Base-by-base conservation (phyloP, 2,113 vertebrate genomes). In the Lethenteron camtschaticum region DNA sequence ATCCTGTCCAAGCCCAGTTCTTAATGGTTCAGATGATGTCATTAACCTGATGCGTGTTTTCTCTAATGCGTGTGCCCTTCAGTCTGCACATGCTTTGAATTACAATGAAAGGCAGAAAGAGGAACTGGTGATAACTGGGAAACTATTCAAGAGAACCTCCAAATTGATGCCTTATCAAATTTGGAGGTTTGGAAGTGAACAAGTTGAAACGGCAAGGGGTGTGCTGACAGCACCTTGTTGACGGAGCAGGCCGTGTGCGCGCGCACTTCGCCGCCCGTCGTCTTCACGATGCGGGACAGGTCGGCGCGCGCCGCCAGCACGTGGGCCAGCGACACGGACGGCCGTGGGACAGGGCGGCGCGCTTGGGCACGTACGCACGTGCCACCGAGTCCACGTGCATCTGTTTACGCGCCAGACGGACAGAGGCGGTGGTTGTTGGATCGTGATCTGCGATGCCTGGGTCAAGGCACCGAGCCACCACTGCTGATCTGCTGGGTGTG, bases 221-320 rank as follows among this genome's bases (percentile, higher is more conserved):
- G 41, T 41, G 41, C 41, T 41, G 41, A 11, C n/a, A n/a, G 4
- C 73, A 99, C 94, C 84, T 89, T 90, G 78, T 99, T 96, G 74
- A 99, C 82, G 0, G 90, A 85, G 55, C 94, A 96, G 1, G 73
- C 70, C 0, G 90, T 94, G 13, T 87, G 87, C 74, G 88, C 80
- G 70, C 88, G 80, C 70, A 76, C 84, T 10, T 81, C 81, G 16
- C 89, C 90, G 66, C 92, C 95, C 74, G 89, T 97, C 56, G 92
- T 95, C 76, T 91, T 86, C 60, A 88, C 81, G 71, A 99, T 80
- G 68, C 88, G 85, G 9, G 87, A 95, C 2, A 99, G 69, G 71
- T 97, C 91, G 69, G 88, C 85, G 20, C 90, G 83, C 74, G 91
- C 88, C 56, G 94, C 91, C 68, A 97, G 82, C 9, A 99, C 82